phyloP scores from a whole-genome alignment of 2,888 invertebrate species.

The Drymonia ruficornis region DNA sequence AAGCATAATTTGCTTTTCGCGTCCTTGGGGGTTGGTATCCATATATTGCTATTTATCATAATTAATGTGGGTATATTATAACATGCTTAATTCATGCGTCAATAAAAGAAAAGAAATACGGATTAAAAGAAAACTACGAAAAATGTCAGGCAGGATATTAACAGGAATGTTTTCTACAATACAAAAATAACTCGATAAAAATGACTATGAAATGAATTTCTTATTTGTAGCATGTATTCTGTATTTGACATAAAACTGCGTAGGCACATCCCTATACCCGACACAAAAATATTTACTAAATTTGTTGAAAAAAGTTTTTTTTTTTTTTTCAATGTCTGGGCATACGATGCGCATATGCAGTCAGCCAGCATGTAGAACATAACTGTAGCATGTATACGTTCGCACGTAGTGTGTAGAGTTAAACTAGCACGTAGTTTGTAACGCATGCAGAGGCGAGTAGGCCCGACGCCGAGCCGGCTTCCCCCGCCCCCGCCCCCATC shows the following conservation, averaged over 20 bases:
- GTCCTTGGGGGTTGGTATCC: conserved; percentile 25
- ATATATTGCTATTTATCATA: conserved; percentile 28
- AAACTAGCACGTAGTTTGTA: conserved; percentile 78
- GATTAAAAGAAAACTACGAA: background rate
- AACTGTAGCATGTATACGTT: conserved; percentile 51
- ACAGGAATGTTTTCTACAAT: conserved; percentile 21
- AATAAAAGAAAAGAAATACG: conserved; percentile 5
- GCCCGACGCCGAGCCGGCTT: conserved; percentile 36
- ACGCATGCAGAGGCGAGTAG: conserved; percentile 74
- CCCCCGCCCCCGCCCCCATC: conserved; percentile 38
- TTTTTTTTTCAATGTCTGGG: no score
- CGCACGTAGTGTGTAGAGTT: conserved; percentile 68
- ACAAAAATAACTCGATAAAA: background rate
- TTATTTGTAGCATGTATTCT: conserved; percentile 20
- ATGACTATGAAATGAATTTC: conserved; percentile 23
- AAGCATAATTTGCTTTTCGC: background rate
- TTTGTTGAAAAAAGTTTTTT: background rate
- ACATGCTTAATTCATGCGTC: conserved; percentile 27
- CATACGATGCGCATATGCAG: background rate
- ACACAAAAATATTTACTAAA: no score
- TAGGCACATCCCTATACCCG: background rate
- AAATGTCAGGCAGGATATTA: conserved; percentile 33
- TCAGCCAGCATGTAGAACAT: conserved; percentile 11
- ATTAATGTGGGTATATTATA: conserved; percentile 18
- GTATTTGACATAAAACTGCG: background rate